phyloP scores from a whole-genome alignment of 2,888 invertebrate genomes.

The Tricholauxania praeusta region DNA sequence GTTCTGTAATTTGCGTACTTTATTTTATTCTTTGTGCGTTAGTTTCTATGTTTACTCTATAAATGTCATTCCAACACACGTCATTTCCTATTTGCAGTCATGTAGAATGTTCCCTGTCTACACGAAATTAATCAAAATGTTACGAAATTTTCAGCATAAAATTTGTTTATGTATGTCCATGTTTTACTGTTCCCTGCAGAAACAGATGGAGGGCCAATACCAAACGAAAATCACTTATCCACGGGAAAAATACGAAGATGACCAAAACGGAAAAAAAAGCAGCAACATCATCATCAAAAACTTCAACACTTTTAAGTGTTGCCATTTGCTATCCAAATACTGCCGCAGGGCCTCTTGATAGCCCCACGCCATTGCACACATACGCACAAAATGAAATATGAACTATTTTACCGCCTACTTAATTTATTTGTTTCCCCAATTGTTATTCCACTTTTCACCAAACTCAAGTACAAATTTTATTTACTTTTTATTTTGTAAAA shows the following conservation, averaged over 20 bases:
- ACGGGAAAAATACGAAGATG: not conserved
- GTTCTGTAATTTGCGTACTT: conserved; percentile 9
- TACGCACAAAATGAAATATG: conserved; percentile 60
- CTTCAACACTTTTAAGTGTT: conserved; percentile 27
- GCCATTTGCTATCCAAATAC: conserved; percentile 2
- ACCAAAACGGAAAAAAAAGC: not conserved
- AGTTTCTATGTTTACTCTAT: conserved; percentile 21
- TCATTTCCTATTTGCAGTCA: conserved; percentile 57
- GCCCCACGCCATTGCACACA: conserved; percentile 23
- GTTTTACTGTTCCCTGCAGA: not conserved
- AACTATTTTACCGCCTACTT: conserved; percentile 67
- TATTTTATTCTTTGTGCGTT: not conserved
- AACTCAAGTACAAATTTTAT: no score
- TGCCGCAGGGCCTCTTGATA: conserved; percentile 12
- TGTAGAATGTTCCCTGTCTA: conserved; percentile 61
- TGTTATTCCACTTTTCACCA: conserved; percentile 38
- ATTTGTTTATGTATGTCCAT: conserved; percentile 20
- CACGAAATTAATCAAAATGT: conserved; percentile 60
- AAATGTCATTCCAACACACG: conserved; percentile 44
- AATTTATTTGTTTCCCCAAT: conserved; percentile 60
- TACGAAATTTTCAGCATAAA: conserved; percentile 34
- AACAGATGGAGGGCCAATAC: not conserved
- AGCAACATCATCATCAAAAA: not conserved
- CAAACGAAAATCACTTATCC: not conserved
- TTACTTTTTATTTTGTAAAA: not conserved